Base-by-base conservation (phyloP, 1,140 invertebrate species). In the Wasmannia auropunctata region DNA sequence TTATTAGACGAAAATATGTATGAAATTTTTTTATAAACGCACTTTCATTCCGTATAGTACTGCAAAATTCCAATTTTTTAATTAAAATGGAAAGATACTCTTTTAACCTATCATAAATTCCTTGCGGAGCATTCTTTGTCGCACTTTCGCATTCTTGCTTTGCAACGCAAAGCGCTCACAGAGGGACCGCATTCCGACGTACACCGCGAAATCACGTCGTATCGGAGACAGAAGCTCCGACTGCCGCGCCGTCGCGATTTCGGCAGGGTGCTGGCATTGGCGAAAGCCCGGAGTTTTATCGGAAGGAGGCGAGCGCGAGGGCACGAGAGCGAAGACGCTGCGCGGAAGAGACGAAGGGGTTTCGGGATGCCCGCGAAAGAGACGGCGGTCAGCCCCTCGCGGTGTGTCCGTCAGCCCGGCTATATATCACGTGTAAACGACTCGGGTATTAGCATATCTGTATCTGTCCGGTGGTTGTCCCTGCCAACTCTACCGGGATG, bases 341-440 rank as follows among this genome's bases (percentile, higher is more conserved):
- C 51, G 58, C 40, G 77, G 43, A 25, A 34, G 25, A 4, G 43
- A 58, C 63, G 60, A 65, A 88, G 87, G 65, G 43, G 63, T 86
- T n/a, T 88, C 80, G 81, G 83, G 72, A 89, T 86, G 70, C 25
- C 46, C 87, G 89, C 74, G 87, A 90, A 86, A 86, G 87, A 89
- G 86, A 89, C 65, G 65, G 89, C 86, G 85, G 81, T 69, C 74
- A 89, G 90, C 83, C 76, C 83, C 87, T 90, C 90, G 86, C 81
- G 85, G 89, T 89, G 75, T 91, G 86, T 91, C 90, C 91, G 91
- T 92, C 92, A 92, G 91, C 86, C 86, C 84, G 86, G 89, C 92
- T 91, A 92, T 93, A 93, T 92, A 93, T 93, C 92, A 93, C 92
- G 90, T 92, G 92, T 93, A 93, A 93, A 93, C 92, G 92, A 93